Base-by-base conservation (phyloP, 1,140 invertebrate genomes). In the Drosophila ercepeae region DNA sequence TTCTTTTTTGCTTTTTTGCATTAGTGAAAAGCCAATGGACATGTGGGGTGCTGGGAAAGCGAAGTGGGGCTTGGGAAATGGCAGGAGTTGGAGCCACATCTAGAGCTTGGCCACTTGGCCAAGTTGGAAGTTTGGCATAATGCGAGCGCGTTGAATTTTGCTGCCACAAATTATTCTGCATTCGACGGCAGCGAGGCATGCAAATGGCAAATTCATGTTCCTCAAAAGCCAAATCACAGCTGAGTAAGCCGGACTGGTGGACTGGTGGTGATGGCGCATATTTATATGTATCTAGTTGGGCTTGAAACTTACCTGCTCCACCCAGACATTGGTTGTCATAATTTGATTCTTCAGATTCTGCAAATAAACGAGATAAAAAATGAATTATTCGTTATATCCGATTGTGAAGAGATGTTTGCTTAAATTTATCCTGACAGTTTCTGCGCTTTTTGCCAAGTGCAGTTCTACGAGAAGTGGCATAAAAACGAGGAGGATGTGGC, bases 261-360 rank as follows among this genome's bases (percentile, higher is more conserved):
- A n/a, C n/a, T n/a, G n/a, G n/a, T n/a, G n/a, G n/a, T n/a, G n/a
- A 5, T 50, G 21, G 23, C 18, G n/a, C 52, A 53, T n/a, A 42
- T 50, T 14, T 41, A 41, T n/a, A 21, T 21, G 3, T 41, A n/a
- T 18, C 0, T 11, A 18, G n/a, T 9, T 25, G 8, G 13, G 9
- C 23, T 34, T 64, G 0, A 39, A 41, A 92, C 94, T 95, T 92
- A 98, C 97, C 95, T 98, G 97, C 93, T 98, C 96, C 75, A 98
- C 96, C 97, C 97, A 98, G 70, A 98, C 96, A 92, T 98, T 98
- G 84, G 97, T 98, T 86, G 97, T 98, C 97, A 98, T 98, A 89
- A 98, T 98, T 94, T 98, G 97, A 93, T 97, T 98, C 92, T 97
- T 97, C 92, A 97, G 93, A 93, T 97, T 97, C 96, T 97, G 95